These are phyloP conservation scores for Pristiophorus japonicus DNA, from an alignment of 2,113 vertebrate genomes.

Conservation along the genomic window DNA sequence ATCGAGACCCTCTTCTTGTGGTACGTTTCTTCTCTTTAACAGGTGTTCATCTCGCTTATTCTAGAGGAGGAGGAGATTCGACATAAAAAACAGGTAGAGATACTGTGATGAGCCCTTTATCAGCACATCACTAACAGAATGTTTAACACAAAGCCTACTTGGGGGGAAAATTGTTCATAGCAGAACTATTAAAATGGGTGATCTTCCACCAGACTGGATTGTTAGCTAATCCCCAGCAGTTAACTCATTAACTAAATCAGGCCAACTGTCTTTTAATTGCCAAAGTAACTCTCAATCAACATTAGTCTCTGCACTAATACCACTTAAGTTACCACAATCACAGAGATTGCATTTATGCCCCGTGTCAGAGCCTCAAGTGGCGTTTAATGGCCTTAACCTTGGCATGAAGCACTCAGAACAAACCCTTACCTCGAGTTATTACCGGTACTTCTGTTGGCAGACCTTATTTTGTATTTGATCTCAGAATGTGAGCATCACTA, in stretches of 20 bases:
- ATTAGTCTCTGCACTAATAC: neutral
- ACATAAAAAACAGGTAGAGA: neutral
- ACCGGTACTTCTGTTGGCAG: too few species aligned
- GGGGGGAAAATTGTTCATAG: neutral
- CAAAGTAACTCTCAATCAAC: neutral
- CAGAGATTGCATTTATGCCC: too few species aligned
- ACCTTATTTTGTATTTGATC: too few species aligned
- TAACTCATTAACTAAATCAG: neutral
- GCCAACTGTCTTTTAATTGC: neutral
- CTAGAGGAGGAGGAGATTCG: neutral
- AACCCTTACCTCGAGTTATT: too few species aligned
- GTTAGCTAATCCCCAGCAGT: neutral
- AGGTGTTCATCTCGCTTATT: constrained; percentile 39
- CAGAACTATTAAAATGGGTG: neutral
- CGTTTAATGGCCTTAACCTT: too few species aligned
- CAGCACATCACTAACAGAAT: neutral
- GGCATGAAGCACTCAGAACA: too few species aligned
- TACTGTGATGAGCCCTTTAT: neutral
- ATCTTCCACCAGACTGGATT: neutral
- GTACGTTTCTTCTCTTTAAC: constrained; percentile 37
- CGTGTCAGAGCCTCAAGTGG: too few species aligned
- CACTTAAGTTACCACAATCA: too few species aligned
- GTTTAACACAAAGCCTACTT: neutral
- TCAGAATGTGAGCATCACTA: too few species aligned
- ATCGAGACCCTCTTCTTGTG: constrained; percentile 34